Conservation (phyloP, 2,797 vertebrate genomes). For the Coracias cyanogaster region DNA sequence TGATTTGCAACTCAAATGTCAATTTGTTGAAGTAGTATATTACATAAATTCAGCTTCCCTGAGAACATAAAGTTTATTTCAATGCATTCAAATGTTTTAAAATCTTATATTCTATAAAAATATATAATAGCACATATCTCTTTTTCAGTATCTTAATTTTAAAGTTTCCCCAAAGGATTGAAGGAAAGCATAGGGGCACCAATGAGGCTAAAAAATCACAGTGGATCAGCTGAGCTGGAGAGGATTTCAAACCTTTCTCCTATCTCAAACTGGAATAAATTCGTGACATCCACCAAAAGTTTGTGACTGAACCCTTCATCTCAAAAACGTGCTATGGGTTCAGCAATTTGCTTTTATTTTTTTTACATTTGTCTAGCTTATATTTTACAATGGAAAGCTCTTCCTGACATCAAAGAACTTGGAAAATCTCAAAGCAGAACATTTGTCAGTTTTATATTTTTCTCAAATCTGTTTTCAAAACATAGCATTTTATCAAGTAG, state of each 20-base stretch:
- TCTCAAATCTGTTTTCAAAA: background rate
- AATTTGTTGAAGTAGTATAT: background rate
- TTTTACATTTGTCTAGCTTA: background rate
- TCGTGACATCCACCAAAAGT: background rate
- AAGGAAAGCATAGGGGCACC: background rate
- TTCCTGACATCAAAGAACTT: background rate
- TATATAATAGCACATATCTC: background rate
- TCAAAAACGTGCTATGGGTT: background rate
- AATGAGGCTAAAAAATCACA: background rate
- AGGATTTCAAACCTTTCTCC: background rate
- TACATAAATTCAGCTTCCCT: background rate
- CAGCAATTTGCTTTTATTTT: background rate
- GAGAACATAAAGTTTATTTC: background rate
- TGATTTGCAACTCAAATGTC: background rate
- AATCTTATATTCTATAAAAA: background rate
- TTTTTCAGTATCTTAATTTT: background rate
- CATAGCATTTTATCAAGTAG: background rate
- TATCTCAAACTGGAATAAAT: background rate
- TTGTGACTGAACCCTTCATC: background rate
- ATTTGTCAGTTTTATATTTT: background rate
- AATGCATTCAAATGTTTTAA: background rate
- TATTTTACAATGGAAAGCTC: background rate
- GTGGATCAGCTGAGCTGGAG: background rate
- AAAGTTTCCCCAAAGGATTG: rapidly evolving
- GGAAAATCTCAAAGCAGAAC: background rate